Base-by-base conservation (phyloP, 2,888 invertebrate genomes). In the Yponomeuta malinellus region DNA sequence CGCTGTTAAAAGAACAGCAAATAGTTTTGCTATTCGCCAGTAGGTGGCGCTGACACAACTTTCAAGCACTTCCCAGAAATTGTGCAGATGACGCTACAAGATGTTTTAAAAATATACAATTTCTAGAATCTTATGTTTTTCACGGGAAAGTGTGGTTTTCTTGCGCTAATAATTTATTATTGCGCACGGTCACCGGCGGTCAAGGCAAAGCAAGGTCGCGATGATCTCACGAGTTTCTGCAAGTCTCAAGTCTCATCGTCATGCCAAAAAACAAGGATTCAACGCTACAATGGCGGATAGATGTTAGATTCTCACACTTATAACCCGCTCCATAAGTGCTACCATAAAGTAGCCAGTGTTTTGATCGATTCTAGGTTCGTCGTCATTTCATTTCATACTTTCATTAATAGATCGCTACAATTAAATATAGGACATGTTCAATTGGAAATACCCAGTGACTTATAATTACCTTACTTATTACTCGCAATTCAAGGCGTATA, bases 151-250 rank as follows among this genome's bases (percentile, higher is more conserved):
- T 74, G 63, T 63, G 68, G 68, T 68, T 65, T 71, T 76, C 75
- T 78, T 77, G 76, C 5, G 33, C 33, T 6, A 59, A 15, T 59
- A 15, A 59, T 59, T 59, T 59, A 59, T 15, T 66, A 63, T 68
- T 68, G 67, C 48, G 70, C 74, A 74, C 74, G 75, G 74, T 75
- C 69, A 73, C 23, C 65, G 9, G 29, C 74, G 74, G 74, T 75
- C 76, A 76, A 76, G 86, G 85, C 78, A 71, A 77, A 43, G 33
- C 81, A 83, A 84, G 84, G 83, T 81, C 78, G 77, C 66, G 69
- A 73, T 69, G 66, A 33, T 33, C 10, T 59, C 15, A 59, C 15
- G 52, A 59, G 52, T 59, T 15, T 59, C 10, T 52, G 52, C 52
- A 2, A 52, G 52, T 52, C 43, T 59, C 52, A 1, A 5, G 1